phyloP scores from a whole-genome alignment of 2,113 vertebrate genomes.

The Sakesphorus luctuosus region DNA sequence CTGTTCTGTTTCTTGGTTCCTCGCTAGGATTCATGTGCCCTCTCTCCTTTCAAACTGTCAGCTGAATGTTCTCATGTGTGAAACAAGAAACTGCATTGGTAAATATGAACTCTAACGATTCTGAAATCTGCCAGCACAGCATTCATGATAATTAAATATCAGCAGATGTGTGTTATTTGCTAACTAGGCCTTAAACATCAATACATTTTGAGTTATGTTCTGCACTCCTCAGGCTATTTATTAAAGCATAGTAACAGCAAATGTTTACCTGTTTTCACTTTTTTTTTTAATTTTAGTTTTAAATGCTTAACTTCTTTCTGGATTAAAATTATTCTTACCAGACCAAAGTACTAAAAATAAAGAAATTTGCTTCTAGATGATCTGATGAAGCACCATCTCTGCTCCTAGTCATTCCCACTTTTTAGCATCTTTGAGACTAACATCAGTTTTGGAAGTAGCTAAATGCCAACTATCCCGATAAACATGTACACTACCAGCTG shows the following conservation, averaged over 20 bases:
- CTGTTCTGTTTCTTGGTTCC: background rate
- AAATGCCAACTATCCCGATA: conserved; percentile 81
- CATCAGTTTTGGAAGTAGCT: conserved; percentile 78
- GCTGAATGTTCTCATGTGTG: background rate
- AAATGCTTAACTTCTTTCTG: conserved; percentile 29
- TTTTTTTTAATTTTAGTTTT: conserved; percentile 41
- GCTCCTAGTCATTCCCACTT: conserved; percentile 50
- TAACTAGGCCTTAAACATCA: conserved; percentile 61
- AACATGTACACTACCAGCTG: conserved; percentile 86
- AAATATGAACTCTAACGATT: conserved; percentile 36
- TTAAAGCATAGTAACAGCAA: conserved; percentile 50
- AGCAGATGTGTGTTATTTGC: conserved; percentile 46
- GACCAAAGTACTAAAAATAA: conserved; percentile 42
- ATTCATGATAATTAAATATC: conserved; percentile 51
- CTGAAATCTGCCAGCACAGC: conserved; percentile 15
- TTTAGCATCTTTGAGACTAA: conserved; percentile 76
- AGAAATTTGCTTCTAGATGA: conserved; percentile 55
- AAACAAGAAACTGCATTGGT: background rate
- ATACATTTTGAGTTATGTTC: background rate
- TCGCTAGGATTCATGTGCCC: background rate
- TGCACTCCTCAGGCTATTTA: conserved; percentile 28
- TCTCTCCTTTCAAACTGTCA: background rate
- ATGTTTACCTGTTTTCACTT: conserved; percentile 52
- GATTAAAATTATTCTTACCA: conserved; percentile 30
- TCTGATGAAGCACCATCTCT: conserved; percentile 41